Base-by-base conservation (phyloP, 2,888 invertebrate genomes). In the Eurois occulta region DNA sequence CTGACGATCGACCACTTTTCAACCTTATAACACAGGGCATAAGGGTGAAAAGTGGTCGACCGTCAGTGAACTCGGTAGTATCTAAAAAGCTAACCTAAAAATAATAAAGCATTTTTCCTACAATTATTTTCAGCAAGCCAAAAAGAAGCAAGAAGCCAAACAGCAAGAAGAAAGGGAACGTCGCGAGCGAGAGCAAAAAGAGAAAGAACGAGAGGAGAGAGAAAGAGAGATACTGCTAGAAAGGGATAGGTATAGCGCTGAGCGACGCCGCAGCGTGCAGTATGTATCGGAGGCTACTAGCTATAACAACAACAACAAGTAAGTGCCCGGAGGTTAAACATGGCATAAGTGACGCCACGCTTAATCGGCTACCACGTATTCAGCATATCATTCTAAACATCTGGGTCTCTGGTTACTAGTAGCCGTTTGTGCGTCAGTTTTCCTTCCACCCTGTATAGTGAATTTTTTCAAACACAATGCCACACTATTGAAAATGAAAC, bases 101-200 rank as follows among this genome's bases (percentile, higher is more conserved):
- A 28, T 1, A 16, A 58, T 60, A 60, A 60, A 60, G 8, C 18
- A 32, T 60, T 58, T 58, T 58, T 18, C 2, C 7, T 28, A 2
- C 18, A 16, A 16, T n/a, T 13, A 24, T 28, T 91, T 90, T 0
- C 90, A 96, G 96, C 96, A 96, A 96, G 95, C 95, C 65, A 96
- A 95, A 89, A 95, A 94, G 91, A 96, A 96, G 77, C 95, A 95
- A 91, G 96, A 96, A 86, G 95, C 93, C 65, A 96, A 95, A 91
- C 94, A 95, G 55, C 92, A 94, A 88, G 94, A 93, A 2, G 95
- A 96, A 60, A 93, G 90, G 24, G 95, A 95, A 83, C 92, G 93
- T 6, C 93, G 92, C 38, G 95, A 96, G 75, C 89, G 93, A 10
- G 95, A 96, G 80, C 93, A 94, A 86, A 93, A 91, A 72, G 96